Base-by-base conservation (phyloP, 2,888 invertebrate species). In the Adelognathus sp. region DNA sequence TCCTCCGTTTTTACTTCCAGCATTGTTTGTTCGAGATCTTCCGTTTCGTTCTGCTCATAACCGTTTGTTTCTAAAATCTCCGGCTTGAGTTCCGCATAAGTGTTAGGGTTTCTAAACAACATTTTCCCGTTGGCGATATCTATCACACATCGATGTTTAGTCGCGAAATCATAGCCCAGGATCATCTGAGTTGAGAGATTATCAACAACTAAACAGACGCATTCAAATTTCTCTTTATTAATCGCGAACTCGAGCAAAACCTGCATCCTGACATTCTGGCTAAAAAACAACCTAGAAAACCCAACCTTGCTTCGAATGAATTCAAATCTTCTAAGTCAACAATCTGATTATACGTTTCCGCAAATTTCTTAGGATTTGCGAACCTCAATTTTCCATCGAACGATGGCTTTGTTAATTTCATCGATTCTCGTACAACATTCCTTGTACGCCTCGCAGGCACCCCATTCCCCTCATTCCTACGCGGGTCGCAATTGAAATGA, bases 91-190 rank as follows among this genome's bases (percentile, higher is more conserved):
- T 24, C 0, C 2, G 9, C 41, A 3, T 36, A 29, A 3, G 11
- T 7, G n/a, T 41, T 7, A 1, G 60, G 41, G 3, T 60, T 24
- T n/a, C 6, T 16, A 14, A 60, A 27, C 4, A 27, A 60, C 0
- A 54, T 41, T 33, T 21, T 46, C 2, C 58, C 46, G 0, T 16
- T 11, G 11, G 21, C 39, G 3, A 39, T 61, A 9, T 41, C 33
- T 7, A 70, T 31, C 6, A 46, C 24, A 3, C 36, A 58, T 1
- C 6, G 58, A 11, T 36, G 46, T 44, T 70, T 58, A 1, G 5
- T 44, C 7, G 36, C 33, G 4, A 70, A 70, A n/a, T 58, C 58
- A 3, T 56, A 33, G 0, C 72, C 63, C 24, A 72, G 7, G 4
- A 63, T 50, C 4, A 63, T 21, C 4, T 63, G 52, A 9, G 31